Percentiles rank a stretch among this genome's conserved stretches.
These are phyloP conservation scores for Acrocyrtus sp. DNA, from an alignment of 2,888 invertebrate species.

Conservation along the genomic window DNA sequence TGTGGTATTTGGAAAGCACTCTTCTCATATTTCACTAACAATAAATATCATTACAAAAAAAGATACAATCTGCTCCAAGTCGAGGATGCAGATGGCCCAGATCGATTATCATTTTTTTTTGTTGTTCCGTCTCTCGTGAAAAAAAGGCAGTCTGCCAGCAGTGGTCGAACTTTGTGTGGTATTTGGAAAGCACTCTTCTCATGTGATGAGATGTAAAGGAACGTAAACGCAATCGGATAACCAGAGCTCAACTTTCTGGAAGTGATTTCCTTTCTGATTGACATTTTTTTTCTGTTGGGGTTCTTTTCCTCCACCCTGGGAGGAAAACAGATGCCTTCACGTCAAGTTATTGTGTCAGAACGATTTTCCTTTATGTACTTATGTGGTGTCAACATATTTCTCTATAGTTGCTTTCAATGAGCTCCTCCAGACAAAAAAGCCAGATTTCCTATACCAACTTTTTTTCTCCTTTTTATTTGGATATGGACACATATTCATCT, in stretches of 20 bases:
- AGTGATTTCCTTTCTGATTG: conserved; percentile 32
- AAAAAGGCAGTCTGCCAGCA: background rate
- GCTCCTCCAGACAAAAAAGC: background rate
- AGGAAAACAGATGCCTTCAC: conserved; percentile 30
- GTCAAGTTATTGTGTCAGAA: conserved; percentile 22
- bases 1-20: background rate
- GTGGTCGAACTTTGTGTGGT: too few species aligned
- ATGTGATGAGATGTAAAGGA: background rate
- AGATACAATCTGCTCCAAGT: too few species aligned
- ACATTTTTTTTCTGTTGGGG: conserved; percentile 1
- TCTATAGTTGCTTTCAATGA: background rate
- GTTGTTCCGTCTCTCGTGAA: background rate
- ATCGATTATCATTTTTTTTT: background rate
- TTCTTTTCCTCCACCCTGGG: background rate
- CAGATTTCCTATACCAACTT: background rate
- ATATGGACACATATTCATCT: background rate
- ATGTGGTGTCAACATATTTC: background rate
- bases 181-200: background rate
- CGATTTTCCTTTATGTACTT: conserved; percentile 12
- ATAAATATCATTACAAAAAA: too few species aligned
- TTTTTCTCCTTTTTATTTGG: background rate
- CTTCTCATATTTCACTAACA: background rate
- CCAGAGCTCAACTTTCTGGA: too few species aligned
- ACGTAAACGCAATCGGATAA: too few species aligned
- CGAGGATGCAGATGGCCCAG: background rate